phyloP scores from a whole-genome alignment of 1,140 invertebrate species.

The Lysiphlebus fabarum region DNA sequence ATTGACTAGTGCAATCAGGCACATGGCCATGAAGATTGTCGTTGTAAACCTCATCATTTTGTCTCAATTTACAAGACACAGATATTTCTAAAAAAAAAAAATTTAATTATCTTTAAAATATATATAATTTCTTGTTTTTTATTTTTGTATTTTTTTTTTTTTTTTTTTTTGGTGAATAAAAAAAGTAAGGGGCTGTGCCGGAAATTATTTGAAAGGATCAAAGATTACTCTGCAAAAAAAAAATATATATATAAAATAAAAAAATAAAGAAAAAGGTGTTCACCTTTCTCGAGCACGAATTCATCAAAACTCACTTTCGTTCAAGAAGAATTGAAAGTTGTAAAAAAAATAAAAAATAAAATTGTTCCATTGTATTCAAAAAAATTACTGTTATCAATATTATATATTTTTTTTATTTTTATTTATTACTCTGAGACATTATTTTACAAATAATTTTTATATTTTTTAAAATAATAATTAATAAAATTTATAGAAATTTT shows the following conservation, averaged over 20 bases:
- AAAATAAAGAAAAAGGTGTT: constrained; percentile 16
- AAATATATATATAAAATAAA: constrained; percentile 10
- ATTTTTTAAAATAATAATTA: too few species aligned
- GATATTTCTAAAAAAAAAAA: constrained; percentile 11
- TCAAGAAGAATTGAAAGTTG: constrained; percentile 20
- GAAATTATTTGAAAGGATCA: constrained; percentile 16
- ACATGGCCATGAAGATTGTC: constrained; percentile 34
- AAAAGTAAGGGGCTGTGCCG: constrained; percentile 12
- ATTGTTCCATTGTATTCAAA: too few species aligned
- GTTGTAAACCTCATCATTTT: constrained; percentile 39
- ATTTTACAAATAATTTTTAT: too few species aligned
- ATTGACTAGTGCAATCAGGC: constrained; percentile 40
- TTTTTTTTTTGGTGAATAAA: background rate
- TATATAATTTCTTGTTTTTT: background rate
- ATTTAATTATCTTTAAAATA: background rate
- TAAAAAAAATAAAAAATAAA: background rate
- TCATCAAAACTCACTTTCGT: constrained; percentile 21
- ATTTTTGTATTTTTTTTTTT: constrained; percentile 2
- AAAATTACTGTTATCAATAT: too few species aligned
- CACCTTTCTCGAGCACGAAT: constrained; percentile 23
- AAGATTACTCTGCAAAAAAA: background rate
- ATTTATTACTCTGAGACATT: too few species aligned
- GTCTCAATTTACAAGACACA: constrained; percentile 22
- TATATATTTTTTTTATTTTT: too few species aligned
- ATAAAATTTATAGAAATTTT: too few species aligned